These are phyloP conservation scores for Nothura maculosa DNA, from an alignment of 2,797 vertebrate genomes.

Conservation along the genomic window DNA sequence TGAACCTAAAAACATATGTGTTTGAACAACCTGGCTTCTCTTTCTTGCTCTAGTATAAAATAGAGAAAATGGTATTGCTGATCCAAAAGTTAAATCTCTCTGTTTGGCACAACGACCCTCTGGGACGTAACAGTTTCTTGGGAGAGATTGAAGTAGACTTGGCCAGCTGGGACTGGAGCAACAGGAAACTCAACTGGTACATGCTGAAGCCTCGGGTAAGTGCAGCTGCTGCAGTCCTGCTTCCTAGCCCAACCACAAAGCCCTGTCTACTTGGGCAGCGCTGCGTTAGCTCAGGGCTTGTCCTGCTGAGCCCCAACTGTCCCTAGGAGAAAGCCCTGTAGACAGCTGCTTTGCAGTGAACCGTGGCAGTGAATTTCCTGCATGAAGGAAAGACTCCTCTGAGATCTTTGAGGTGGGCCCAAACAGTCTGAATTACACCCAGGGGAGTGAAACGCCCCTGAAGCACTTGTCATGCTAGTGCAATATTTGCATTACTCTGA, in stretches of 20 bases:
- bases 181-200: constrained; percentile 81
- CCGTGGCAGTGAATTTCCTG: background rate
- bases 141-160: constrained; percentile 81
- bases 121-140: constrained; percentile 82
- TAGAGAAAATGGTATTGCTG: constrained; percentile 81
- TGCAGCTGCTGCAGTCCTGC: background rate
- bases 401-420: background rate
- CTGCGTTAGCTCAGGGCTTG: background rate
- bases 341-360: background rate
- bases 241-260: background rate
- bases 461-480: background rate
- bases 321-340: background rate
- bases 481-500: background rate
- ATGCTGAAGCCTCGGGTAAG: constrained; percentile 76
- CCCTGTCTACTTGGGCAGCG: background rate
- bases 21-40: background rate
- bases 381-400: background rate
- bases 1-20: background rate
- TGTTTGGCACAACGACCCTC: constrained; percentile 81
- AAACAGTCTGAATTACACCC: background rate
- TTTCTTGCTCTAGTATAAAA: constrained; percentile 78
- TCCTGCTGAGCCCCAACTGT: background rate
- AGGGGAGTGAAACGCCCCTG: background rate
- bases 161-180: constrained; percentile 82
- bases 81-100: constrained; percentile 83